Base-by-base conservation (phyloP, 2,797 vertebrate species). In the Lepidocolaptes lacrymiger region DNA sequence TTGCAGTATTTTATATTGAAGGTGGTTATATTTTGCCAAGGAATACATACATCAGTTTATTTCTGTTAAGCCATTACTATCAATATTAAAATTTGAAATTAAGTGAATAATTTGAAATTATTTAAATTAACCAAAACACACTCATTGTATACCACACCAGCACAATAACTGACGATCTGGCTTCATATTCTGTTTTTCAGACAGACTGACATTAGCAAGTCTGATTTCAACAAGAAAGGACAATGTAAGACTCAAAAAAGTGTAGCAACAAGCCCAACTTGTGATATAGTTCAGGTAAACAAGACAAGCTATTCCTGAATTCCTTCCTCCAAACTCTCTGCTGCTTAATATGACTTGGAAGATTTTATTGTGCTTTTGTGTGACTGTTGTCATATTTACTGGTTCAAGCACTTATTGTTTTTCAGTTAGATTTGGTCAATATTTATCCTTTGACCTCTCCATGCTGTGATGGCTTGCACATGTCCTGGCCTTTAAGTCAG, bases 351-450 rank as follows among this genome's bases (percentile, higher is more conserved):
- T 7, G 36, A 63, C 16, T 54, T 63, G 7, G 12, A 56, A 62
- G 27, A 83, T 37, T 84, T 68, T 75, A 3, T 24, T 76, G 15
- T 73, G 7, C 0, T 56, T 79, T 88, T 61, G 2, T 55, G 21
- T 63, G 28, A 30, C 7, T 63, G 22, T 23, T 56, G 10, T 2
- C 10, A 36, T 36, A 41, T 63, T 88, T 80, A 48, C 4, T 30
- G 5, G 3, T 10, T 6, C 13, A 61, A 71, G 2, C 1, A 27
- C 2, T 41, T 52, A 9, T 0, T 41, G 13, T 30, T 76, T 76
- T 82, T 64, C 9, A 12, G 14, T 44, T 39, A 23, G 8, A 27
- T 41, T 51, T 59, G 12, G 26, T 34, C 37, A 54, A 14, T 41
- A 78, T 34, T 75, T 28, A n/a, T 34, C 32, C 14, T 83, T 83